Evolutionary conservation across 2,113 vertebrate species (phyloP), one percentile per base, ranked within the genome.

Genomic region (Phyllopteryx taeniolatus): DNA sequence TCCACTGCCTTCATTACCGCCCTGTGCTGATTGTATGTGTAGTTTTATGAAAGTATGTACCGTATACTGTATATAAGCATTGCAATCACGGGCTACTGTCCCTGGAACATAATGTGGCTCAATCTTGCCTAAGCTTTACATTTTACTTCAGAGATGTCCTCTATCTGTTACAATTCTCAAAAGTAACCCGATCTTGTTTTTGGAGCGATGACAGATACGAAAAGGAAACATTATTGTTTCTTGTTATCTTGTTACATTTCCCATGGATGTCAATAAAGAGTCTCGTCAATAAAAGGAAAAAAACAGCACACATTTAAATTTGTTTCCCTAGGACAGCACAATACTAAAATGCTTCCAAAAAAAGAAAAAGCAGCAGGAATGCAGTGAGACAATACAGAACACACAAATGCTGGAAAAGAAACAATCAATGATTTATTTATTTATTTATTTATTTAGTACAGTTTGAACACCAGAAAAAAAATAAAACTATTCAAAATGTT

Each of bases 1-100:
- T 74, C 79, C 12, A 77, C 79, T 82, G 68, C 80, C 85, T 78
- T 87, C 60, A 73, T 84, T 88, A 80, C 76, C 1, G 66, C 69
- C 60, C 5, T 65, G 77, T 47, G 46, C 33, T 65, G 57, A 35
- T 4, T 63, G 67, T 33, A 75, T 64, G 67, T 72, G 71, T 70
- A 68, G 71, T 71, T 56, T 63, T 70, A 61, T 22, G 17, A 44
- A 51, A 12, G 20, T 56, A 9, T 56, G 20, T 68, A 63, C 46
- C 35, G 47, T 53, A 27, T 31, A 47, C 56, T 60, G 53, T 68
- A 51, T 39, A 56, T 19, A 20, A n/a, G 22, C 44, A 47, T 49
- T 31, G 19, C 44, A 22, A 31, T n/a, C 12, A 59, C 53, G 1
- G 9, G 12, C 11, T 59, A 59, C 3, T 59, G 14, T 33, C 27